These are phyloP conservation scores for Armadillidium nasatum DNA, from an alignment of 1,140 invertebrate species.

Conservation along the genomic window DNA sequence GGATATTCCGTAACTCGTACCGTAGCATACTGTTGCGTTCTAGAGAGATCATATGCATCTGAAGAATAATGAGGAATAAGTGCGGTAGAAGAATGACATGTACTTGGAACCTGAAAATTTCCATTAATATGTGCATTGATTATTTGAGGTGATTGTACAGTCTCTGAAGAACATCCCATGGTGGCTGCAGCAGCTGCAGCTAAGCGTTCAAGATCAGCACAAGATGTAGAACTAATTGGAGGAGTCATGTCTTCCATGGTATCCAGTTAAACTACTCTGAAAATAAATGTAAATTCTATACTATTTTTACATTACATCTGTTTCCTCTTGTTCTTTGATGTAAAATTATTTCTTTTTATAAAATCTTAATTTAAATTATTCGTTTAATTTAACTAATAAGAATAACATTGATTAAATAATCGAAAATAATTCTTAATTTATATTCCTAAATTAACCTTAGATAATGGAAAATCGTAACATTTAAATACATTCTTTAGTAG, in stretches of 20 bases:
- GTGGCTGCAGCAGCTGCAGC: not conserved
- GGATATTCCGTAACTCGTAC: not conserved
- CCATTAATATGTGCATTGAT: not conserved
- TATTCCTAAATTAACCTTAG: too few relatives aligned
- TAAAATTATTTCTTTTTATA: too few relatives aligned
- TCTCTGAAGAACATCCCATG: not conserved
- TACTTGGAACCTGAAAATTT: not conserved
- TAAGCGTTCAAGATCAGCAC: slow-evolving; percentile 1
- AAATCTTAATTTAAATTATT: too few relatives aligned
- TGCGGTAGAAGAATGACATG: not conserved
- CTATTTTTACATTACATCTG: too few relatives aligned
- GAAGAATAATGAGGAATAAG: not conserved
- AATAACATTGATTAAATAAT: too few relatives aligned
- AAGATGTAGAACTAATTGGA: not conserved
- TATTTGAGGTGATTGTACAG: not conserved
- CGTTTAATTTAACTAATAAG: too few relatives aligned
- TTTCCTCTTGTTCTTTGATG: too few relatives aligned
- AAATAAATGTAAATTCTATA: not conserved
- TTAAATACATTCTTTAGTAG: too few relatives aligned
- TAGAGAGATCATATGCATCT: not conserved
- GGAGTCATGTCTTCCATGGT: not conserved
- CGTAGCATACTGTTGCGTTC: not conserved
- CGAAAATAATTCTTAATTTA: too few relatives aligned
- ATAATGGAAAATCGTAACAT: too few relatives aligned
- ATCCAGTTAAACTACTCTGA: not conserved